phyloP scores from a whole-genome alignment of 2,113 vertebrate species.

The Bostrychus sinensis region DNA sequence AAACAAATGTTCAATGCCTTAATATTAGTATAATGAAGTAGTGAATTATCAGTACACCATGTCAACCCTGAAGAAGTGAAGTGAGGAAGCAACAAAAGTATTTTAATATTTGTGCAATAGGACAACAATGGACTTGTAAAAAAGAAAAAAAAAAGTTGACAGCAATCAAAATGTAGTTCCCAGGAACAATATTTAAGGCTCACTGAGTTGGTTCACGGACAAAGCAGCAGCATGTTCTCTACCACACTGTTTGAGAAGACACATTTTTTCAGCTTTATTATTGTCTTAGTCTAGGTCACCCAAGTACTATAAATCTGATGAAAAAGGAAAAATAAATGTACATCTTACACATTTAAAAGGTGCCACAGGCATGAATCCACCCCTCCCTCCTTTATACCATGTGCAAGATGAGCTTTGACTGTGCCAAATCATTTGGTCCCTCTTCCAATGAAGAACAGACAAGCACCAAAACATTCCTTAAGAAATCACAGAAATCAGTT shows the following conservation, averaged over 20 bases:
- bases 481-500: slow-evolving; percentile 57
- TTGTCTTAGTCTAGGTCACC: slow-evolving; percentile 55
- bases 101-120: slow-evolving; percentile 45
- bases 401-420: slow-evolving; percentile 58
- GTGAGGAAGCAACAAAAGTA: slow-evolving; percentile 23
- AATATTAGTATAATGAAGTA: slow-evolving; percentile 18
- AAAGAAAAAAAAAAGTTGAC: slow-evolving; percentile 24
- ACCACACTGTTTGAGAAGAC: slow-evolving; percentile 31
- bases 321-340: slow-evolving; percentile 24
- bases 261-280: slow-evolving; percentile 58
- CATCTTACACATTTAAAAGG: slow-evolving; percentile 41
- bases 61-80: slow-evolving; percentile 30
- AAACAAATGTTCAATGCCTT: slow-evolving; percentile 25
- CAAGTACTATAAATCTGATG: slow-evolving; percentile 41
- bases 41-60: slow-evolving; percentile 30
- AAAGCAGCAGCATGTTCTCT: slow-evolving; percentile 46
- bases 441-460: slow-evolving; percentile 59
- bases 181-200: slow-evolving; percentile 59
- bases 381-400: slow-evolving; percentile 41
- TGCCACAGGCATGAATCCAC: slow-evolving; percentile 48
- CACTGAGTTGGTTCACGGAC: slow-evolving; percentile 14
- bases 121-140: slow-evolving; percentile 25
- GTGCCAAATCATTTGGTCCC: slow-evolving; percentile 73
- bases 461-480: slow-evolving; percentile 66
- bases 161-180: slow-evolving; percentile 29